phyloP scores from a whole-genome alignment of 2,888 invertebrate genomes.

The Synanthedon vespiformis region DNA sequence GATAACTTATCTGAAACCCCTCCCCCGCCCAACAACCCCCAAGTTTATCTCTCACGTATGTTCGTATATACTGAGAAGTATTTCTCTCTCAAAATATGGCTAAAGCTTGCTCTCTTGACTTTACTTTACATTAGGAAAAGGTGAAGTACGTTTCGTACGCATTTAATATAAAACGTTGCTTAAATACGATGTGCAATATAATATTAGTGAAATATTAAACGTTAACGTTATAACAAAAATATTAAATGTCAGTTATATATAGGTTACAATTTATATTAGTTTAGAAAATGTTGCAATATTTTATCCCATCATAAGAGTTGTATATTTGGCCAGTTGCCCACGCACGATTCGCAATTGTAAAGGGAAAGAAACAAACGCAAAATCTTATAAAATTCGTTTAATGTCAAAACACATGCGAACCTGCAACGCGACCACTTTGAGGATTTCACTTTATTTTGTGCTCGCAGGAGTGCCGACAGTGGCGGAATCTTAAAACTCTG shows the following conservation, averaged over 20 bases:
- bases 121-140: too few relatives aligned
- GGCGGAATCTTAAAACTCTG: conserved; percentile 28
- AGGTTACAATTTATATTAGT: conserved; percentile 36
- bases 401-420: conserved; percentile 51
- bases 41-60: conserved; percentile 61
- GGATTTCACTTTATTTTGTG: conserved; percentile 42
- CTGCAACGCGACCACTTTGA: conserved; percentile 31
- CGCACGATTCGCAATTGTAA: conserved; percentile 41
- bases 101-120: conserved; percentile 26
- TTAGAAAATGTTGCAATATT: conserved; percentile 39
- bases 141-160: too few relatives aligned
- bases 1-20: conserved; percentile 62
- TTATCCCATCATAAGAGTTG: conserved; percentile 47
- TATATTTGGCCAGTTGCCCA: conserved; percentile 57
- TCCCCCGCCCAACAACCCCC: conserved; percentile 20
- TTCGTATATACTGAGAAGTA: conserved; percentile 30
- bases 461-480: conserved; percentile 15
- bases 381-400: conserved; percentile 61
- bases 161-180: too few relatives aligned
- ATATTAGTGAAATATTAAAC: too few relatives aligned
- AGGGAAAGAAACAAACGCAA: conserved; percentile 51
- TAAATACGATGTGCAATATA: too few relatives aligned
- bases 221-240: conserved; percentile 5
- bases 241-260: conserved; percentile 12
- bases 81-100: conserved; percentile 9